Percentiles rank a stretch among this genome's conserved stretches.
phyloP scores from a whole-genome alignment of 2,113 vertebrate genomes.

The Perccottus glenii region DNA sequence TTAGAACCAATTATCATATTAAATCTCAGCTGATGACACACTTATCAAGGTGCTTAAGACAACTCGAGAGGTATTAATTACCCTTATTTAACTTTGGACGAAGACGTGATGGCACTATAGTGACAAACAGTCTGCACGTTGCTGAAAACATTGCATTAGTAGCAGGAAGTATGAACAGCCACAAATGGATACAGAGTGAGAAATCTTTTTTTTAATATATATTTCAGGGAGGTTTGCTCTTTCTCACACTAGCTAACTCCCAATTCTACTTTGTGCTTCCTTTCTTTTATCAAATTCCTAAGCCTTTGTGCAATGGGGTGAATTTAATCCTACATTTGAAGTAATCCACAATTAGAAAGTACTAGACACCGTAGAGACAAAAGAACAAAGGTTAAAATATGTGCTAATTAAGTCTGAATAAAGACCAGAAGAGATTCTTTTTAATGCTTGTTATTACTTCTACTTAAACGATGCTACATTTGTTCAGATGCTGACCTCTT shows the following conservation, averaged over 20 bases:
- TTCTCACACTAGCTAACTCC: neutral
- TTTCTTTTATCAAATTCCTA: slow-evolving; percentile 24
- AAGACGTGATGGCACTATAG: slow-evolving; percentile 11
- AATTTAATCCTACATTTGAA: slow-evolving; percentile 31
- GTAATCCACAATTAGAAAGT: slow-evolving; percentile 25
- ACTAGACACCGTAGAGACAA: slow-evolving; percentile 3
- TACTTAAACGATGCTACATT: too few relatives aligned
- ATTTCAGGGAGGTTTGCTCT: neutral
- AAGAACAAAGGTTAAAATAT: slow-evolving; percentile 32
- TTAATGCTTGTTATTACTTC: too few relatives aligned
- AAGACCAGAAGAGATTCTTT: slow-evolving; percentile 1
- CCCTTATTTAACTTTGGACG: slow-evolving; percentile 1
- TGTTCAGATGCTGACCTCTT: too few relatives aligned
- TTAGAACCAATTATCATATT: slow-evolving; percentile 27
- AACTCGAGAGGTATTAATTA: slow-evolving; percentile 6
- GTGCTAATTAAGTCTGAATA: slow-evolving; percentile 23
- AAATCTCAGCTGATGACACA: neutral
- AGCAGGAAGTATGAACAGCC: neutral
- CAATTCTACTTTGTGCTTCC: neutral
- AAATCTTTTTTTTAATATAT: neutral
- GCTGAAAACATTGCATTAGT: neutral
- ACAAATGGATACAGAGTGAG: too few relatives aligned
- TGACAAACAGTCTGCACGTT: neutral
- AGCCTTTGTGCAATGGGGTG: slow-evolving; percentile 20
- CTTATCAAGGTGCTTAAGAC: neutral